These are phyloP conservation scores for Polypterus bichir DNA, from an alignment of 2,113 vertebrate genomes.

Conservation along the genomic window DNA sequence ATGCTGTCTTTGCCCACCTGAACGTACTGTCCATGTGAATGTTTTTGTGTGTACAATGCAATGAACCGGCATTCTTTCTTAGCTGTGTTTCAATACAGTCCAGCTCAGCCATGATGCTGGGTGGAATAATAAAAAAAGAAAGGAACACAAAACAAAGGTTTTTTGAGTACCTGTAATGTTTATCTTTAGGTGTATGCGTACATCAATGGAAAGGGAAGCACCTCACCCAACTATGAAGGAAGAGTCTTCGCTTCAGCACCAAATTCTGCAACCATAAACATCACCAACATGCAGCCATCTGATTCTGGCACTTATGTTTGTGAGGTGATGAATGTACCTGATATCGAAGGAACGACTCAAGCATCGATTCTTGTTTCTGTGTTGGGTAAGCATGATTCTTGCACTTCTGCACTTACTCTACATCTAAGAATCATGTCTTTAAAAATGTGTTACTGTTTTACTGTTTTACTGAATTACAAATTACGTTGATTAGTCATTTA, in stretches of 20 bases:
- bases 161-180: too few relatives aligned
- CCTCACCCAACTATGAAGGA: constrained; percentile 29
- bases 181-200: too few relatives aligned
- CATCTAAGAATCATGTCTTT: not conserved
- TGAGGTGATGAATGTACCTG: constrained; percentile 58
- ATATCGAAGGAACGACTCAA: constrained; percentile 37
- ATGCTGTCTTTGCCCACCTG: too few relatives aligned
- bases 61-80: too few relatives aligned
- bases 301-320: constrained; percentile 67
- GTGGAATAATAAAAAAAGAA: too few relatives aligned
- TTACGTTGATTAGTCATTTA: not conserved
- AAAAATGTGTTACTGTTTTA: not conserved
- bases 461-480: not conserved
- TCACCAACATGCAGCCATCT: constrained; percentile 53
- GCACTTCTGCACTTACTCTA: not conserved
- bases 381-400: constrained; percentile 44
- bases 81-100: too few relatives aligned
- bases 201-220: too few relatives aligned
- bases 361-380: constrained; percentile 50
- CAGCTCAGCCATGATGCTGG: too few relatives aligned
- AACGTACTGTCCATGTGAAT: too few relatives aligned
- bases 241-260: constrained; percentile 47
- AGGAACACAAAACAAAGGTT: too few relatives aligned
- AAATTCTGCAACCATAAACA: constrained; percentile 61
- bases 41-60: too few relatives aligned